Evolutionary conservation across 2,888 invertebrate species (phyloP), one percentile per base, ranked within the genome.

Genomic region (Griposia aprilina): DNA sequence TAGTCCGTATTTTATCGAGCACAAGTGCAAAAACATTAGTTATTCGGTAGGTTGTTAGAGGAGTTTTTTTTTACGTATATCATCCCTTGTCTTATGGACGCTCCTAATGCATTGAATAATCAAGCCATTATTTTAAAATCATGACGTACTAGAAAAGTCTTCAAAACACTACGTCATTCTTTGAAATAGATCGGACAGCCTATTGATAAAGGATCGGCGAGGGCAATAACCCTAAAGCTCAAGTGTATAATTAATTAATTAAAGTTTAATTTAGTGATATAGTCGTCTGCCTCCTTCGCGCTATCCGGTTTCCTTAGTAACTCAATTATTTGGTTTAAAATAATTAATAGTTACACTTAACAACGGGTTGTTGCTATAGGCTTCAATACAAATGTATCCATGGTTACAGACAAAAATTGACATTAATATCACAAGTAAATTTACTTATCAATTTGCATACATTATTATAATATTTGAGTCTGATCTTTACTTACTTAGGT

Each of bases 241-340:
- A 30, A n/a, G 59, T n/a, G 36, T 68, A 48, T 63, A 8, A 68
- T 81, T 72, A 78, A 26, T 68, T 82, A 26, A 76, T 72, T 52
- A 50, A 57, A 55, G 65, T 73, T 73, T 57, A 41, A 65, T 78
- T 78, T 60, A 30, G n/a, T 83, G 84, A 52, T 72, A 36, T 74
- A 57, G 50, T 59, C 17, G 48, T n/a, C 50, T 52, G 59, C 48
- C 48, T 36, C 62, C 67, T 36, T 63, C 80, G 62, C 66, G 26
- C 73, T 45, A 11, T 72, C 45, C 17, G 59, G 23, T 78, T n/a
- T 55, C 41, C 17, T 36, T 3, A 52, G 60, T 4, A 11, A 36
- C 45, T 62, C 41, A 72, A 36, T 78, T 50, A 23, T 55, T 72
- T 57, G 36, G 50, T 63, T 67, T 52, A 65, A n/a, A 65, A 72